Percentiles rank a stretch among this genome's conserved stretches.
Conservation (phyloP, 2,797 vertebrate genomes). For the Coregonus sp. region DNA sequence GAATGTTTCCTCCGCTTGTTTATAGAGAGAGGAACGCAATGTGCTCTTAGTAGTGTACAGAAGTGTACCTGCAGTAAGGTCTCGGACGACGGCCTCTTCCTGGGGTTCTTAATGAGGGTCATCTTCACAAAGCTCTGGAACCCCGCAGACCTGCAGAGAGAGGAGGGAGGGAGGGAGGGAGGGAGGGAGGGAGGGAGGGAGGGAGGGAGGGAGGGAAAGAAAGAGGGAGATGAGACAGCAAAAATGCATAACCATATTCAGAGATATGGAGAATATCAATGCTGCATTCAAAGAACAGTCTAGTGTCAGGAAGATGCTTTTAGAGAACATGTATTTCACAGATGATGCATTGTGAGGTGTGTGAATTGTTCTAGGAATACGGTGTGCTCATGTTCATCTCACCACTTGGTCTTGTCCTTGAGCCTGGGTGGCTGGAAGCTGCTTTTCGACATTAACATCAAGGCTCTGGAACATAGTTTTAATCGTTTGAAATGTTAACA, state of each 20-base stretch:
- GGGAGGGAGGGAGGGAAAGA: too few species aligned
- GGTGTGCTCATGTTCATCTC: conserved; percentile 42
- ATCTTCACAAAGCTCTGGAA: conserved; percentile 90
- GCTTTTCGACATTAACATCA: conserved; percentile 93
- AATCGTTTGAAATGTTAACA: neutral
- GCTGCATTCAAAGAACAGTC: neutral
- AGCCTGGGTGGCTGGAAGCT: conserved; percentile 87
- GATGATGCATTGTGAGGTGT: too few species aligned
- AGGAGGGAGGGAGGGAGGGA: neutral
- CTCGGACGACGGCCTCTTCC: conserved; percentile 86
- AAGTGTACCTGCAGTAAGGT: conserved; percentile 83
- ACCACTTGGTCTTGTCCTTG: conserved; percentile 86
- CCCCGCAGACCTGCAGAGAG: conserved; percentile 74
- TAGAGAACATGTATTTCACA: neutral
- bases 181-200: neutral
- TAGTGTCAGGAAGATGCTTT: neutral
- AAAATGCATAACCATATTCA: too few species aligned
- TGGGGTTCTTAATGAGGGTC: conserved; percentile 85
- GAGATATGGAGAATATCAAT: neutral
- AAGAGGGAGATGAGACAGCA: too few species aligned
- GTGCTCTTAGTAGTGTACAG: too few species aligned
- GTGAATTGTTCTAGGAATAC: neutral
- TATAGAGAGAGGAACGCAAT: too few species aligned
- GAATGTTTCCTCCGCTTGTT: too few species aligned
- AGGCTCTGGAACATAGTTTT: conserved; percentile 71